phyloP scores from a whole-genome alignment of 1,140 invertebrate species.

The Lepidotrigona ventralis region DNA sequence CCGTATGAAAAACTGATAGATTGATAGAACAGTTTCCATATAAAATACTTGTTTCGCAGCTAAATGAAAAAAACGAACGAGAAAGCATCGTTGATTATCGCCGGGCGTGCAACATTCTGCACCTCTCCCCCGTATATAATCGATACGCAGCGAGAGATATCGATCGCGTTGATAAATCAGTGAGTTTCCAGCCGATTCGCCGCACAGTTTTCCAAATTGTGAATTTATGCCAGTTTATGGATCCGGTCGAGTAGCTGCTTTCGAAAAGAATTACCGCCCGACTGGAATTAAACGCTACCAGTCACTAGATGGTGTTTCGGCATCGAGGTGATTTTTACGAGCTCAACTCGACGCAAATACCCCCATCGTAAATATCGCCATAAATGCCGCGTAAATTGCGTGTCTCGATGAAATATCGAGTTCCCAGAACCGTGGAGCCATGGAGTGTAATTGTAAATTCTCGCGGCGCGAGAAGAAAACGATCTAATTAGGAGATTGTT shows the following conservation, averaged over 20 bases:
- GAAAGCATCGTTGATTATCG: constrained; percentile 1
- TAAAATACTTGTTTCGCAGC: neutral
- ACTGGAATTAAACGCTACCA: constrained; percentile 53
- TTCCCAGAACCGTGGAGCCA: no score
- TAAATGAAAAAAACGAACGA: constrained; percentile 14
- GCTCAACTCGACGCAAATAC: constrained; percentile 5
- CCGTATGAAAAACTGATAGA: no score
- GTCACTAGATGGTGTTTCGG: constrained; percentile 3
- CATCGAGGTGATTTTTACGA: constrained; percentile 48
- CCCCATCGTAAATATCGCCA: constrained; percentile 27
- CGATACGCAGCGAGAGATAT: neutral
- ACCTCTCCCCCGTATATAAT: neutral
- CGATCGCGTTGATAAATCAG: constrained; percentile 61
- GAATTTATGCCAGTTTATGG: constrained; percentile 63
- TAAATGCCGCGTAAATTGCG: constrained; percentile 7
- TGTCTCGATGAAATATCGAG: constrained; percentile 16
- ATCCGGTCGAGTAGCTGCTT: constrained; percentile 34
- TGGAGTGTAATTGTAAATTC: neutral
- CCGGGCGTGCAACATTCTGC: neutral
- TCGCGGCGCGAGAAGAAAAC: neutral
- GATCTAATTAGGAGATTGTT: neutral
- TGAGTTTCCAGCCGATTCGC: constrained; percentile 57
- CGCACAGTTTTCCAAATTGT: constrained; percentile 65
- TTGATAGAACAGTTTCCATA: neutral
- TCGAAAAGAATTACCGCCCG: constrained; percentile 55